Evolutionary conservation across 2,888 invertebrate genomes (phyloP), one percentile per base, ranked within the genome.

Genomic region (Panzeria rudis): DNA sequence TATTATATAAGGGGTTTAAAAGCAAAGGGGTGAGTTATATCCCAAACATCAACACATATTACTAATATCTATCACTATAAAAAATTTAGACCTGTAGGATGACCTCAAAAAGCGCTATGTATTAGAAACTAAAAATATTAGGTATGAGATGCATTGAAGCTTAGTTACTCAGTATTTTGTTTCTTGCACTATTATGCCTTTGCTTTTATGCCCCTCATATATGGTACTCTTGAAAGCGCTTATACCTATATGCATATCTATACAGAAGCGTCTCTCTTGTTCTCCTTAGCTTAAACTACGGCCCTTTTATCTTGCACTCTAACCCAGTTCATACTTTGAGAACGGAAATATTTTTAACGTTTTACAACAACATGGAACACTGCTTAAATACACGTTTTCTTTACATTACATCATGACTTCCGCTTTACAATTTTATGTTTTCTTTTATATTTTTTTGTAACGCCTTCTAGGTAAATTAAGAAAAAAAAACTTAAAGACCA

Each of bases 381-480:
- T 73, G 56, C 44, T 69, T 72, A 56, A 61, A 61, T 56, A 54
- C 52, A 68, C 56, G 68, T 77, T 77, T 82, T 81, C 73, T 71
- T 69, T 81, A 72, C 35, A 73, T 82, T 78, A 69, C 82, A 71
- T 82, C 78, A 87, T 76, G 84, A 78, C 86, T 87, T 87, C 87
- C 88, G 86, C 80, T 77, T 84, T 61, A 85, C 72, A 82, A 29
- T 66, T 71, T 29, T 25, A 41, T 44, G 59, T 71, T 62, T 20
- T 78, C n/a, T 5, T 20, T 5, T n/a, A 50, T 62, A 13, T 38
- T 38, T 44, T 77, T 56, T 76, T 61, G 29, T 77, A 54, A 88
- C 87, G 88, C 89, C 90, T 88, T 88, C 86, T 86, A 87, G 89
- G 89, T 91, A 90, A 90, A 90, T 90, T 89, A 91, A 81, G n/a